phyloP scores from a whole-genome alignment of 2,888 invertebrate species.

The Melieria crassipennis region DNA sequence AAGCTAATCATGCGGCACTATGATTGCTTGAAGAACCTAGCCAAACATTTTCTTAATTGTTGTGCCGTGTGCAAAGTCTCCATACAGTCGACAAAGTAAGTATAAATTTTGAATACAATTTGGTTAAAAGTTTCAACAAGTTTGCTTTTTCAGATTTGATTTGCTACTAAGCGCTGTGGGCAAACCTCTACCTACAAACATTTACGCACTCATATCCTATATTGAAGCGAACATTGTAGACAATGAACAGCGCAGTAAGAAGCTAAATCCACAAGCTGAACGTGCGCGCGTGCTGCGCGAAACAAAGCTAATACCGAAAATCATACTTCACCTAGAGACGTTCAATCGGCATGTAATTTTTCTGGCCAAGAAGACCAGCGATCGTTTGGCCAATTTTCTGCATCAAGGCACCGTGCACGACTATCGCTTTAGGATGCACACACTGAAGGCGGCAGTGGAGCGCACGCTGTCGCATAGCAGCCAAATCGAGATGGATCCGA shows the following conservation, averaged over 20 bases:
- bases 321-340: slow-evolving; percentile 72
- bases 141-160: slow-evolving; percentile 65
- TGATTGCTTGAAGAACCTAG: slow-evolving; percentile 68
- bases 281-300: slow-evolving; percentile 70
- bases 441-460: slow-evolving; percentile 69
- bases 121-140: neutral
- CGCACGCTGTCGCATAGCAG: slow-evolving; percentile 59
- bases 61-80: slow-evolving; percentile 60
- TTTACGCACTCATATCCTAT: slow-evolving; percentile 69
- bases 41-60: slow-evolving; percentile 70
- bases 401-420: slow-evolving; percentile 73
- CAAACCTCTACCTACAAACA: slow-evolving; percentile 68
- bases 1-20: slow-evolving; percentile 70
- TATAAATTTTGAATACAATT: neutral
- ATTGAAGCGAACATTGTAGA: slow-evolving; percentile 68
- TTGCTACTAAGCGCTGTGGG: slow-evolving; percentile 68
- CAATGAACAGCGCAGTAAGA: slow-evolving; percentile 51
- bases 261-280: slow-evolving; percentile 63
- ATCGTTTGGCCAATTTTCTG: slow-evolving; percentile 67
- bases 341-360: slow-evolving; percentile 71
- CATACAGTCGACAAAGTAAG: slow-evolving; percentile 55
- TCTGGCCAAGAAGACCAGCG: slow-evolving; percentile 70
- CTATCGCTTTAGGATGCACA: slow-evolving; percentile 69
- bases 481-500: slow-evolving; percentile 51
- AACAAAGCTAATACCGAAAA: slow-evolving; percentile 71